These are phyloP conservation scores for Lycia hirtaria DNA, from an alignment of 2,888 invertebrate species.

Conservation along the genomic window DNA sequence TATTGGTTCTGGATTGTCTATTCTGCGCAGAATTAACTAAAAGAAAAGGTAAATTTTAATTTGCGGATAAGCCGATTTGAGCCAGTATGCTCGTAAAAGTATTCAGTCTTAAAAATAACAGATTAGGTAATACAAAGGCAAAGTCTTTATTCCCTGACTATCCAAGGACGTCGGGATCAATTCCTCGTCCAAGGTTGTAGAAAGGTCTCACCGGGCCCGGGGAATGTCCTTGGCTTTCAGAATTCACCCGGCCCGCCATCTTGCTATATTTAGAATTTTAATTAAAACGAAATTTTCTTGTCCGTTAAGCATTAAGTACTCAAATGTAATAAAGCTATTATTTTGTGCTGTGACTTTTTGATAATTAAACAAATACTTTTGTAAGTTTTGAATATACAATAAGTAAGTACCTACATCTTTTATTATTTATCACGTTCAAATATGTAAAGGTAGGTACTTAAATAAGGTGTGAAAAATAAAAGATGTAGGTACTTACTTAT, in stretches of 20 bases:
- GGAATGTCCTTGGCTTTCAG: slow-evolving; percentile 63
- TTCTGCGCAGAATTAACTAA: neutral
- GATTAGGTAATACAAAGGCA: slow-evolving; percentile 25
- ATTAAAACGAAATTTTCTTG: slow-evolving; percentile 22
- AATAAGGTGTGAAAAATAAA: too few species aligned
- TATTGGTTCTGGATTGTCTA: slow-evolving; percentile 1
- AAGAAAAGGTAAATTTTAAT: slow-evolving; percentile 6
- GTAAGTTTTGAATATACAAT: neutral
- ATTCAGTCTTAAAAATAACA: slow-evolving; percentile 9
- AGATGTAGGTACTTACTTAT: neutral
- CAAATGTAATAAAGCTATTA: neutral
- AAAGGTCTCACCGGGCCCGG: slow-evolving; percentile 60
- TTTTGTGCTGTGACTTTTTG: slow-evolving; percentile 2
- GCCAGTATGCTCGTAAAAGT: neutral
- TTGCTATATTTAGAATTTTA: slow-evolving; percentile 51
- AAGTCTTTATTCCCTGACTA: slow-evolving; percentile 31
- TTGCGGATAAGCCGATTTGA: slow-evolving; percentile 1
- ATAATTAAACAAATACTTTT: neutral
- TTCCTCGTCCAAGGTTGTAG: slow-evolving; percentile 60
- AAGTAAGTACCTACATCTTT: neutral
- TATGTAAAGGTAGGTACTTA: too few species aligned
- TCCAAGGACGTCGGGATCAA: slow-evolving; percentile 58
- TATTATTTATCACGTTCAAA: too few species aligned
- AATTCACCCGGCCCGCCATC: slow-evolving; percentile 48
- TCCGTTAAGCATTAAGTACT: neutral